Evolutionary conservation across 1,140 invertebrate species (phyloP).

Genomic region (Drosophila parabipectinata): DNA sequence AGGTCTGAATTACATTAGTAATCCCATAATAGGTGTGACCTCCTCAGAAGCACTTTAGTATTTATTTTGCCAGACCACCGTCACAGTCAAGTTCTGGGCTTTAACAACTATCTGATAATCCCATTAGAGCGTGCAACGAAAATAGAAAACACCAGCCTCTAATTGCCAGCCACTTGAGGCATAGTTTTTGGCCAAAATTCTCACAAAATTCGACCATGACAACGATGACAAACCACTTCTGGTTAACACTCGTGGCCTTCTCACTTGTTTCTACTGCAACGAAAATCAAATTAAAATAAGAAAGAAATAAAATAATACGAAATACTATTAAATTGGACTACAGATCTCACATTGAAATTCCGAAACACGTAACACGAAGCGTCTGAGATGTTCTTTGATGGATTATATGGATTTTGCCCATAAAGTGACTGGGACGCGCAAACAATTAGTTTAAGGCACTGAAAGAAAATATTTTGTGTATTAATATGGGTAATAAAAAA

Average conservation of each 20-base stretch:
- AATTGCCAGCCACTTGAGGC: slow-evolving; percentile 62
- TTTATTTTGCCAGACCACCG: slow-evolving; percentile 33
- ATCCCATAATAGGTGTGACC: slow-evolving; percentile 3
- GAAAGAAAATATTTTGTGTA: not conserved
- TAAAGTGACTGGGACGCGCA: slow-evolving; percentile 55
- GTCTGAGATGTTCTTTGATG: slow-evolving; percentile 82
- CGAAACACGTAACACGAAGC: slow-evolving; percentile 63
- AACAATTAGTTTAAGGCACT: slow-evolving; percentile 18
- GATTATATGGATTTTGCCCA: slow-evolving; percentile 83
- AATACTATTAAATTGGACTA: slow-evolving; percentile 11
- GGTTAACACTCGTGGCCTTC: slow-evolving; percentile 52
- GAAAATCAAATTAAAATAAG: not conserved
- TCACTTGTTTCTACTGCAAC: not conserved
- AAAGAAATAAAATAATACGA: not conserved
- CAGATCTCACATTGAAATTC: slow-evolving; percentile 75
- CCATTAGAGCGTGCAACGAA: slow-evolving; percentile 43
- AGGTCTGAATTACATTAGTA: slow-evolving; percentile 1
- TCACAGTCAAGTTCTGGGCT: not conserved
- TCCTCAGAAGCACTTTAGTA: not conserved
- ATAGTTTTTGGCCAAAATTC: not conserved
- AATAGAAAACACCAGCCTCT: slow-evolving; percentile 32
- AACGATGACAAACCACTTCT: slow-evolving; percentile 31
- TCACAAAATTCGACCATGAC: not conserved
- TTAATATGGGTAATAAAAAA: no score
- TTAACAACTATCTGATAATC: slow-evolving; percentile 12